Base-by-base conservation (phyloP, 2,797 vertebrate genomes). In the Coreius guichenoti region DNA sequence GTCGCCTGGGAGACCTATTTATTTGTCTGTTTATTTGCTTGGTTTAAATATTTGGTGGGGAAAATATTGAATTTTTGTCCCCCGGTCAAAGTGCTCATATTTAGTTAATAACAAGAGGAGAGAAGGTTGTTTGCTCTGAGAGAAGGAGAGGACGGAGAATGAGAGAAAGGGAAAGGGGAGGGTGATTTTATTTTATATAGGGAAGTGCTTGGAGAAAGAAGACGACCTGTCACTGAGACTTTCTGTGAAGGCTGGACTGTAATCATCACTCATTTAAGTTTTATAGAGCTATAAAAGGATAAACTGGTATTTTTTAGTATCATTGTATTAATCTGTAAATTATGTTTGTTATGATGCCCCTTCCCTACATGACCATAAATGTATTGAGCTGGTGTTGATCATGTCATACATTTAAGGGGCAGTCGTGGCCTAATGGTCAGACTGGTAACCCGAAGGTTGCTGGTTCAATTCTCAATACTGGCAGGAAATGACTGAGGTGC, bases 1-100 rank as follows among this genome's bases (percentile, higher is more conserved):
- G 90, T 93, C 92, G 95, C 93, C 93, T 92, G 92, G 93, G 95
- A 96, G 96, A 93, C 95, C 95, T 96, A 95, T 96, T 95, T 96
- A 95, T 96, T 96, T 95, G 94, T 95, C 94, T 96, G 94, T 96
- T 95, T 96, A 96, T 96, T 96, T 96, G 94, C 94, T 95, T 94
- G 97, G 96, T 97, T 96, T 95, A 96, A 97, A 97, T 97, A 97
- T 99, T 97, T 97, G 95, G 94, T 92, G 94, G 94, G 91, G 90
- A 92, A 95, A 96, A 97, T 97, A 98, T 97, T 97, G 96, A 96
- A 96, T 97, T 96, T 96, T 96, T 95, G 91, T 95, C 94, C 94
- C 93, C 93, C 87, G 95, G 95, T 97, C 96, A 96, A 93, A 94
- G 96, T 96, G 95, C 94, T 95, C 93, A 96, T 94, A 96, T 95